Evolutionary conservation across 2,888 invertebrate species (phyloP).

Genomic region (Vandiemenella viatica): DNA sequence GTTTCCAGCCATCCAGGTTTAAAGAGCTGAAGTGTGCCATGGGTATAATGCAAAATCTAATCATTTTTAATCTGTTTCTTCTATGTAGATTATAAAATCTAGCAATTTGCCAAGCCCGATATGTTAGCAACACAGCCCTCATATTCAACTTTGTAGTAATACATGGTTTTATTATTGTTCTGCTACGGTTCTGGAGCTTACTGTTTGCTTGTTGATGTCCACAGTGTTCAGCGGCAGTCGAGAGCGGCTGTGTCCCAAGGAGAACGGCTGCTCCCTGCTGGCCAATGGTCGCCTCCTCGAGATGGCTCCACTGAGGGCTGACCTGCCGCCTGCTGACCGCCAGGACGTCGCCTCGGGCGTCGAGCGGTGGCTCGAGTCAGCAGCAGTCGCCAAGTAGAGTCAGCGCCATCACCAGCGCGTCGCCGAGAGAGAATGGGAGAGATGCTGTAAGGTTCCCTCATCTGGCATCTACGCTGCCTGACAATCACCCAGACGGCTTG

Average conservation of each 20-base stretch:
- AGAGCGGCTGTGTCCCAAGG: constrained; percentile 23
- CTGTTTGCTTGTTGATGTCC: background rate
- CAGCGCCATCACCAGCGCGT: constrained; percentile 29
- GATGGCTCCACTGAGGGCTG: constrained; percentile 47
- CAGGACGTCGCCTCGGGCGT: constrained; percentile 39
- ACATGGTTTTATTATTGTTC: no score
- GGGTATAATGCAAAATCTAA: no score
- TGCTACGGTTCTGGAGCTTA: no score
- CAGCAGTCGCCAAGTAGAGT: constrained; percentile 50
- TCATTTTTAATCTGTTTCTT: no score
- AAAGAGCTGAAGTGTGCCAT: no score
- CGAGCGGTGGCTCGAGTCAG: constrained; percentile 57
- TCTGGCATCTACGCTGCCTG: no score
- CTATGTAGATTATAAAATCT: no score
- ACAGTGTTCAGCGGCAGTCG: constrained; percentile 19
- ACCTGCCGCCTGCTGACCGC: constrained; percentile 48
- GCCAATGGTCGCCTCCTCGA: constrained; percentile 27
- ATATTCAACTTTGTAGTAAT: no score
- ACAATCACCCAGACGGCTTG: no score
- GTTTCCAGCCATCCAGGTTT: no score
- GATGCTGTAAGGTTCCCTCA: background rate
- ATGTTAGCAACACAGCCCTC: no score
- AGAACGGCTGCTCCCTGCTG: constrained; percentile 1
- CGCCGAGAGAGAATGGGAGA: background rate
- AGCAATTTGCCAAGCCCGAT: no score